Percentiles rank a stretch among this genome's conserved stretches.
Evolutionary conservation across 2,888 invertebrate genomes (phyloP).

Genomic region (Chloroclysta siterata): DNA sequence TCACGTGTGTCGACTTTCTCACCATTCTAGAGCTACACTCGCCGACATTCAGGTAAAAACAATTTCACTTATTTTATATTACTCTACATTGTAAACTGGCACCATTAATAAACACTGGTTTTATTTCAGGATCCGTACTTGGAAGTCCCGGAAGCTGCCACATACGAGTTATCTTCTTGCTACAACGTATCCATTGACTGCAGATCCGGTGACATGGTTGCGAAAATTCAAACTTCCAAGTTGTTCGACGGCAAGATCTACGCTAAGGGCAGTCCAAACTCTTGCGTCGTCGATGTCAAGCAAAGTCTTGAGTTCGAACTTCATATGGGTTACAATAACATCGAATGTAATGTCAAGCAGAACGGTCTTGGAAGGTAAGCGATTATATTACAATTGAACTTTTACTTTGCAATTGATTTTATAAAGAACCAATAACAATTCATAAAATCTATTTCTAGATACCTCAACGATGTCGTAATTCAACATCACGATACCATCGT

Average conservation of each 20-base stretch:
- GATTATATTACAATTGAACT: slow-evolving; percentile 10
- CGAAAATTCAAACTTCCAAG: slow-evolving; percentile 95
- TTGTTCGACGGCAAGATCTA: slow-evolving; percentile 97
- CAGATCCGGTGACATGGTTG: slow-evolving; percentile 96
- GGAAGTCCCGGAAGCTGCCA: slow-evolving; percentile 95
- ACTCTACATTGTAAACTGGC: background rate
- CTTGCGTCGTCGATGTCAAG: slow-evolving; percentile 95
- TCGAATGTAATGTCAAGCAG: slow-evolving; percentile 96
- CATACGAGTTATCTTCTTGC: slow-evolving; percentile 96
- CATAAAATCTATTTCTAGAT: slow-evolving; percentile 67
- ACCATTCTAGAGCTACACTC: slow-evolving; percentile 95
- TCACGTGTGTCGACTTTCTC: slow-evolving; percentile 96
- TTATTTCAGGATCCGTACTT: slow-evolving; percentile 91
- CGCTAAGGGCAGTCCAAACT: slow-evolving; percentile 96
- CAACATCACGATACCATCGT: slow-evolving; percentile 98
- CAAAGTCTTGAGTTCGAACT: slow-evolving; percentile 95
- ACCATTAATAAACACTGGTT: slow-evolving; percentile 3
- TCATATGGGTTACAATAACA: slow-evolving; percentile 95
- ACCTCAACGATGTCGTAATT: slow-evolving; percentile 96
- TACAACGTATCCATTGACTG: slow-evolving; percentile 98
- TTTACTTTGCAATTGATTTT: slow-evolving; percentile 1
- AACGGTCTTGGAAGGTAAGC: slow-evolving; percentile 91
- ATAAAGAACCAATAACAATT: slow-evolving; percentile 17
- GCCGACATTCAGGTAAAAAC: slow-evolving; percentile 91
- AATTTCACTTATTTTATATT: background rate